These are phyloP conservation scores for Cheilosia vulpina DNA, from an alignment of 2,888 invertebrate genomes.

Conservation along the genomic window DNA sequence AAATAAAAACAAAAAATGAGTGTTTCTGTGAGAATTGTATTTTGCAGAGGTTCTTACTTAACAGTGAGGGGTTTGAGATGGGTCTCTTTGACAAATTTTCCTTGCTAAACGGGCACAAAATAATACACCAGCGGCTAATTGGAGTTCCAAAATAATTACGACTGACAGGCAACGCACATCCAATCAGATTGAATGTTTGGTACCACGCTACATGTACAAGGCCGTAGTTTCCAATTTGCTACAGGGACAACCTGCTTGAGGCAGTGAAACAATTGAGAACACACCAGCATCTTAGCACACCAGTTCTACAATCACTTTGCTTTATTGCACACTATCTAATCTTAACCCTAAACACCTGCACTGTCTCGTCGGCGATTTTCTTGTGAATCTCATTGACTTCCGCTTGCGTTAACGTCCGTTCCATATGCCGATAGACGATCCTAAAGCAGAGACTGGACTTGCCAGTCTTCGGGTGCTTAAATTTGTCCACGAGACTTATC, in stretches of 20 bases:
- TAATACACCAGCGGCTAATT: no score
- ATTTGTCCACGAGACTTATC: constrained; percentile 93
- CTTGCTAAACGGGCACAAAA: not conserved
- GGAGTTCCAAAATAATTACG: no score
- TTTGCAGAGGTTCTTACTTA: not conserved
- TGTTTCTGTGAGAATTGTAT: constrained; percentile 23
- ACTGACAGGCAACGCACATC: no score
- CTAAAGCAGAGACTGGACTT: constrained; percentile 94
- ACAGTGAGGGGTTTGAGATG: no score
- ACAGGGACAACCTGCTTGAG: no score
- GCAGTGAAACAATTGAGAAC: no score
- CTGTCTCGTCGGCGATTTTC: constrained; percentile 87
- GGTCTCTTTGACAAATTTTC: not conserved
- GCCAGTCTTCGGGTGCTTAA: constrained; percentile 92
- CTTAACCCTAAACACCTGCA: constrained; percentile 81
- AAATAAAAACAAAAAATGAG: constrained; percentile 33
- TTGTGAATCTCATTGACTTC: constrained; percentile 95
- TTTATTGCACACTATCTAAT: constrained; percentile 79
- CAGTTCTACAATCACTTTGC: not conserved
- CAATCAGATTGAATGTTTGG: no score
- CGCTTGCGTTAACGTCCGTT: constrained; percentile 92
- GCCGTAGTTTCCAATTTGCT: no score
- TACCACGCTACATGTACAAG: no score
- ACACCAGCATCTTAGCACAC: not conserved
- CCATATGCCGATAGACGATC: constrained; percentile 96